These are phyloP conservation scores for Horisme vitalbata DNA, from an alignment of 2,888 invertebrate genomes.

Conservation along the genomic window DNA sequence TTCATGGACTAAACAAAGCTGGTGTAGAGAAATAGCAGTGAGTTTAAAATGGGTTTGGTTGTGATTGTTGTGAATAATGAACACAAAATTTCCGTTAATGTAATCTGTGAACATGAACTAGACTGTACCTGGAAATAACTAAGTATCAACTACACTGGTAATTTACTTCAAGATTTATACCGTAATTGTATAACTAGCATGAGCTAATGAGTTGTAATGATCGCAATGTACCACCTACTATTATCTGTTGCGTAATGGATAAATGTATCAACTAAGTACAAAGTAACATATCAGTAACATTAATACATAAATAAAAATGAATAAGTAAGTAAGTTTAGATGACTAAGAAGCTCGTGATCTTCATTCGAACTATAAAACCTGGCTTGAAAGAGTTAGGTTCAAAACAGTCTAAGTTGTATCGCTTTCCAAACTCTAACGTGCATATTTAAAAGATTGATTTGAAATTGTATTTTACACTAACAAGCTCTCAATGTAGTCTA, in stretches of 20 bases:
- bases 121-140: not conserved
- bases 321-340: not conserved
- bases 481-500: too few relatives aligned
- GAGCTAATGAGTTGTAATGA: constrained; percentile 14
- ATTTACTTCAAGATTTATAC: not conserved
- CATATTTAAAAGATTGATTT: too few relatives aligned
- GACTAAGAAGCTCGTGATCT: too few relatives aligned
- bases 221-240: constrained; percentile 9
- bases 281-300: constrained; percentile 13
- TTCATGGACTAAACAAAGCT: constrained; percentile 46
- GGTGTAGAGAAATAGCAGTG: constrained; percentile 16
- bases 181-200: not conserved
- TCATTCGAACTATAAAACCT: too few relatives aligned
- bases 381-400: too few relatives aligned
- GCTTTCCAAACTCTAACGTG: too few relatives aligned
- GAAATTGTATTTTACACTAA: too few relatives aligned
- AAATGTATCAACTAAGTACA: constrained; percentile 3
- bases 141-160: too few relatives aligned
- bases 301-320: not conserved
- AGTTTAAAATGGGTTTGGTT: not conserved
- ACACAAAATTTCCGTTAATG: constrained; percentile 1
- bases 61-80: constrained; percentile 2
- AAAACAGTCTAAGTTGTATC: too few relatives aligned
- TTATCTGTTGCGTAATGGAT: constrained; percentile 7
- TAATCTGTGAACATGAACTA: constrained; percentile 1